Evolutionary conservation across 2,888 invertebrate genomes (phyloP), one percentile per base, ranked within the genome.

Genomic region (Eugnorisma glareosa): DNA sequence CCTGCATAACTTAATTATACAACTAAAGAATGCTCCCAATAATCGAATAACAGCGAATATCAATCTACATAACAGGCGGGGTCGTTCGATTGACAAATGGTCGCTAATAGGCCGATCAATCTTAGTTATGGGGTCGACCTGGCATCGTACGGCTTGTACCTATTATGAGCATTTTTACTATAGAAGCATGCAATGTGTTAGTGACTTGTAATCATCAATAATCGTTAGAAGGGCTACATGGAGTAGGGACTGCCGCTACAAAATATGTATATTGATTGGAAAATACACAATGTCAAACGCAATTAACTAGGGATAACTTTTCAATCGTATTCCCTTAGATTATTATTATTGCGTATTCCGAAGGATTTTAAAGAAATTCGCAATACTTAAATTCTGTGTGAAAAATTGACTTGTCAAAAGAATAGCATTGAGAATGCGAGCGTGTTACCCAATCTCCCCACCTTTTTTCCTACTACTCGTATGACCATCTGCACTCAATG

Each of bases 91-190:
- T 88, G 87, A 89, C 85, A 88, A 89, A 90, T 85, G 83, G 74
- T 70, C 79, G 64, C 82, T 89, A 90, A 90, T 89, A 82, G 84
- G 54, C 59, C 81, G 81, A 90, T 89, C 89, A 85, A 86, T 87
- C 81, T 85, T 88, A 88, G 88, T 90, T 89, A 91, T 87, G 85
- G 82, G 90, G 88, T 88, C 88, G 88, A 64, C 87, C 83, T 85
- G 79, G 54, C 81, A 77, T 79, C 66, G 75, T 76, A 64, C n/a
- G 21, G n/a, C 31, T 35, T 35, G 61, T 35, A 68, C 61, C 54
- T 75, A 61, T 77, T 79, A 75, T 67, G 54, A 37, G 18, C 51
- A 37, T 31, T 63, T 73, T 81, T 75, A 72, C 75, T 37, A 70
- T 51, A 54, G 31, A n/a, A 79, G 54, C 63, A 67, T 73, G 77